Evolutionary conservation across 1,140 invertebrate genomes (phyloP).

Genomic region (Galleria mellonella): DNA sequence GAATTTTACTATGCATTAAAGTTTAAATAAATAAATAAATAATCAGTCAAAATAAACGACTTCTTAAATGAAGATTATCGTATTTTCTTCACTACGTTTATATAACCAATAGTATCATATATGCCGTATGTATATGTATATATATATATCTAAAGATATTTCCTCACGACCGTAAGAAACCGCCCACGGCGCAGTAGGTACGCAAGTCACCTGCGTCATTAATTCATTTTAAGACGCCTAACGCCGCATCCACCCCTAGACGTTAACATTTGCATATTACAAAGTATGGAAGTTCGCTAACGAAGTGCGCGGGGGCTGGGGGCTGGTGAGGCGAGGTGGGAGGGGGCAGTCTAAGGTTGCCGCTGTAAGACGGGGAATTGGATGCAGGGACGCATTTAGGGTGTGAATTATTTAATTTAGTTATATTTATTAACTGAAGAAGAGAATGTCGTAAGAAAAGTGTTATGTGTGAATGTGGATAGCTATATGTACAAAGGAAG

Average conservation of each 20-base stretch:
- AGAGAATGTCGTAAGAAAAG: too few species aligned
- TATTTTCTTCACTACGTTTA: too few species aligned
- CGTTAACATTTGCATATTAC: slow-evolving; percentile 69
- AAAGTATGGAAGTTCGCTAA: slow-evolving; percentile 73
- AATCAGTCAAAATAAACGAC: too few species aligned
- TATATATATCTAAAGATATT: too few species aligned
- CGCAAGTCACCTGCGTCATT: slow-evolving; percentile 62
- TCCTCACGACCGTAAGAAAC: too few species aligned
- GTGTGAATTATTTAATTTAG: not conserved
- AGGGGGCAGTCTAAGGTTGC: slow-evolving; percentile 48
- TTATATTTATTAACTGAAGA: not conserved
- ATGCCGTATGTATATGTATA: too few species aligned
- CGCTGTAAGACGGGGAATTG: slow-evolving; percentile 66
- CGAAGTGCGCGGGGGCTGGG: slow-evolving; percentile 37
- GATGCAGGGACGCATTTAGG: slow-evolving; percentile 37
- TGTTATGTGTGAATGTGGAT: too few species aligned
- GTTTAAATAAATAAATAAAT: too few species aligned
- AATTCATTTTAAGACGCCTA: slow-evolving; percentile 73
- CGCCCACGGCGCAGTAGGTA: not conserved
- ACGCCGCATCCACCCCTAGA: slow-evolving; percentile 56
- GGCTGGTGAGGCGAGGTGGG: slow-evolving; percentile 9
- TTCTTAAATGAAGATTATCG: too few species aligned
- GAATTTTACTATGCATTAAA: too few species aligned
- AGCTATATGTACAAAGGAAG: too few species aligned
- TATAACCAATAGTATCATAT: too few species aligned